Evolutionary conservation across 2,888 invertebrate genomes (phyloP).

Genomic region (Heliothis peltigera): DNA sequence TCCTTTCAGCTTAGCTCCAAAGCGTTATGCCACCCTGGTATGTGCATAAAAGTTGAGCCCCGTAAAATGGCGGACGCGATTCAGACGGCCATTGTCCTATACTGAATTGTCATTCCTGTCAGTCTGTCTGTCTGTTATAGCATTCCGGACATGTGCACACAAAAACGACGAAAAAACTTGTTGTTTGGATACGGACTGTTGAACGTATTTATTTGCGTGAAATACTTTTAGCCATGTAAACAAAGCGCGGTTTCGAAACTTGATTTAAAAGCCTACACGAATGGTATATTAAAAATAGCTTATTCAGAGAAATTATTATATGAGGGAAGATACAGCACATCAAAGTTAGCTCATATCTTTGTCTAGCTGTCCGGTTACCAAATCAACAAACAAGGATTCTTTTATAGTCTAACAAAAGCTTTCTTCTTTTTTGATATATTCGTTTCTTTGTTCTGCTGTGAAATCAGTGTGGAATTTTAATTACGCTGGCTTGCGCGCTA

Average conservation of each 20-base stretch:
- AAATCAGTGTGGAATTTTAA: conserved; percentile 37
- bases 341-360: no score
- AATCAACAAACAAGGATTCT: not conserved
- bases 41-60: conserved; percentile 29
- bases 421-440: conserved; percentile 1
- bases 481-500: conserved; percentile 29
- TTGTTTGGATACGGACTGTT: conserved; percentile 25
- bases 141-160: conserved; percentile 46
- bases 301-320: no score
- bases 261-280: no score
- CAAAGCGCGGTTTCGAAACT: not conserved
- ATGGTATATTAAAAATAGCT: no score
- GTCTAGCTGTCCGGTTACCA: no score
- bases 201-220: conserved; percentile 12
- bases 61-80: conserved; percentile 41
- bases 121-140: conserved; percentile 24
- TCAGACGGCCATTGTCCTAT: conserved; percentile 37
- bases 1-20: conserved; percentile 18
- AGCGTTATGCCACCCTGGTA: conserved; percentile 38
- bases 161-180: conserved; percentile 40
- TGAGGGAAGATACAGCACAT: no score
- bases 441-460: conserved; percentile 12
- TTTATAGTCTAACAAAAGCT: not conserved
- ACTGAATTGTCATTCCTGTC: conserved; percentile 54
- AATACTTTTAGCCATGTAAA: conserved; percentile 2